phyloP scores from a whole-genome alignment of 2,888 invertebrate genomes.

The Bembecia ichneumoniformis region DNA sequence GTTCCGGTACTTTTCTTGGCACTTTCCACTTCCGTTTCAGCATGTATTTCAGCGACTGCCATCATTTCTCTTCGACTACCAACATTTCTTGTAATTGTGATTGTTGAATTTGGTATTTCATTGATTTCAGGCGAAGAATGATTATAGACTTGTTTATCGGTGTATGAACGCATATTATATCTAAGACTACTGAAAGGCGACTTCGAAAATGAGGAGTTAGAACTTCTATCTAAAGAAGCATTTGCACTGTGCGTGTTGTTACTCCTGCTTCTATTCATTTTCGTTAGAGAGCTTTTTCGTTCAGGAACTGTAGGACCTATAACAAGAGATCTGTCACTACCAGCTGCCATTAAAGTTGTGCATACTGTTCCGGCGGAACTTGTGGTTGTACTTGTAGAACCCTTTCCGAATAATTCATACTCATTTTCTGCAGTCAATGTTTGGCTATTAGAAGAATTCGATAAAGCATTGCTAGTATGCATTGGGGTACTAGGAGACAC shows the following conservation, averaged over 20 bases:
- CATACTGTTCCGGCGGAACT: slow-evolving; percentile 93
- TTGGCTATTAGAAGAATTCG: slow-evolving; percentile 79
- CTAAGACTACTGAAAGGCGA: slow-evolving; percentile 54
- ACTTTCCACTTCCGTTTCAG: slow-evolving; percentile 54
- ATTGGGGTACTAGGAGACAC: slow-evolving; percentile 77
- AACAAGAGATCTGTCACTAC: slow-evolving; percentile 74
- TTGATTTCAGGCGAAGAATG: slow-evolving; percentile 51
- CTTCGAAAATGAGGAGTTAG: slow-evolving; percentile 50
- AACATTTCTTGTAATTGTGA: slow-evolving; percentile 54
- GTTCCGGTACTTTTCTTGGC: slow-evolving; percentile 75
- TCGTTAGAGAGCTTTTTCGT: slow-evolving; percentile 82
- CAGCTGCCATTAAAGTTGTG: slow-evolving; percentile 82
- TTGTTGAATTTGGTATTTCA: slow-evolving; percentile 37
- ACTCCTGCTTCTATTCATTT: slow-evolving; percentile 69
- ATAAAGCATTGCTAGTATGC: slow-evolving; percentile 79
- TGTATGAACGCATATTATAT: slow-evolving; percentile 44
- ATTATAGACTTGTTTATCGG: slow-evolving; percentile 45
- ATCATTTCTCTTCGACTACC: slow-evolving; percentile 69
- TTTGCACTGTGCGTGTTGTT: slow-evolving; percentile 67
- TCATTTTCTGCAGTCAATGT: slow-evolving; percentile 87
- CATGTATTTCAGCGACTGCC: slow-evolving; percentile 73
- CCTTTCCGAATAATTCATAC: slow-evolving; percentile 92
- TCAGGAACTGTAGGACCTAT: slow-evolving; percentile 86
- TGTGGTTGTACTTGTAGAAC: slow-evolving; percentile 91
- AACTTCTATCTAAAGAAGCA: slow-evolving; percentile 70